Evolutionary conservation across 1,140 invertebrate genomes (phyloP), one percentile per base, ranked within the genome.

Genomic region (Drosophila lacertosa): DNA sequence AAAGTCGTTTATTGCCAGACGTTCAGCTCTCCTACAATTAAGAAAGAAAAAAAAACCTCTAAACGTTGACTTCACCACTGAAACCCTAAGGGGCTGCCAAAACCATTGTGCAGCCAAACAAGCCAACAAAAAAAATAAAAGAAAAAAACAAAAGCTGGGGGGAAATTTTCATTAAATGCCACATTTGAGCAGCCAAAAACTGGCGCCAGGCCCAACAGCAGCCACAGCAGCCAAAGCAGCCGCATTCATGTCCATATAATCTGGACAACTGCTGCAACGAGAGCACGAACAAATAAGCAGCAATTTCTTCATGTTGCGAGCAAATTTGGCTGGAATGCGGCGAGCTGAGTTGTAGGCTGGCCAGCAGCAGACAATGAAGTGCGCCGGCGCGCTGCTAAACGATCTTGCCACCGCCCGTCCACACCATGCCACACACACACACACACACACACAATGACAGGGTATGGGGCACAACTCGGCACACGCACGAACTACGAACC

Each of bases 341-440:
- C 10, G 35, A 24, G 32, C n/a, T 20, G 24, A 11, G 42, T 22
- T 45, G 42, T 26, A 37, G 37, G 9, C n/a, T 18, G 33, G 35
- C 3, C 37, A n/a, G 9, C n/a, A 40, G 35, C 50, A 44, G 60
- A 73, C 65, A 88, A 88, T 88, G 82, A 88, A 88, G 82, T 88
- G 82, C 82, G 82, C 82, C 82, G 78, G 67, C 74, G 74, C 62
- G 67, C 77, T 88, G 82, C 77, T 88, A 88, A 88, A 88, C 82
- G 82, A 88, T 88, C 82, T 88, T 88, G 82, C 82, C 82, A 88
- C 82, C 82, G 82, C 82, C 82, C 82, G 82, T 88, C 82, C 82
- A 88, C 82, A 88, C 77, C 69, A 77, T 88, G 77, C 82, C 82
- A 88, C 82, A 88, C 82, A 88, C 77, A 84, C 66, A 35, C 24